Evolutionary conservation across 2,797 vertebrate species (phyloP).

Genomic region (Buceros bicornis): DNA sequence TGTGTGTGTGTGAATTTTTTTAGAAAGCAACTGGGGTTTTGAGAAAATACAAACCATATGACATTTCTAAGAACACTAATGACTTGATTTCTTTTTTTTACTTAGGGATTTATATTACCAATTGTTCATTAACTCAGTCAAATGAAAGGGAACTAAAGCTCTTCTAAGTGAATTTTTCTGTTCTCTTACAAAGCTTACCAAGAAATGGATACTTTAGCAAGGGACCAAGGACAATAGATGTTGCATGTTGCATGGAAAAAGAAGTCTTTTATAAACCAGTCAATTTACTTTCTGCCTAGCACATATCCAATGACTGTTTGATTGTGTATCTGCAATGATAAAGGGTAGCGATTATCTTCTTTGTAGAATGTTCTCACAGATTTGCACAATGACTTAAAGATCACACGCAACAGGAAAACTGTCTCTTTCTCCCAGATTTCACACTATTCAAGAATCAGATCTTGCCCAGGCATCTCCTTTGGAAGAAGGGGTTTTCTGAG

Average conservation of each 20-base stretch:
- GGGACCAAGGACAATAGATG: conserved; percentile 16
- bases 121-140: background rate
- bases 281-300: conserved; percentile 11
- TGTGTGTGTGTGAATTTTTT: background rate
- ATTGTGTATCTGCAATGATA: background rate
- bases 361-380: conserved; percentile 34
- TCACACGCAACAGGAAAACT: background rate
- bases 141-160: conserved; percentile 40
- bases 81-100: background rate
- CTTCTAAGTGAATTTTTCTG: conserved; percentile 42
- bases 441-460: background rate
- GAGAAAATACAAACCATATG: background rate
- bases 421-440: background rate
- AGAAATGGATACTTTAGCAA: conserved; percentile 62
- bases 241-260: conserved; percentile 34
- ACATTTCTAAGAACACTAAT: background rate
- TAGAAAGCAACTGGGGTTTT: background rate
- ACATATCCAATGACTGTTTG: conserved; percentile 35
- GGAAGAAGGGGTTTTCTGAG: background rate
- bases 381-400: conserved; percentile 28
- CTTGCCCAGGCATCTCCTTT: background rate
- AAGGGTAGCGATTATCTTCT: conserved; percentile 1
- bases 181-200: conserved; percentile 53
- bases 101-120: conserved; percentile 28
- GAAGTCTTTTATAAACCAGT: conserved; percentile 55